phyloP scores from a whole-genome alignment of 2,113 vertebrate species.

The Lethenteron reissneri region DNA sequence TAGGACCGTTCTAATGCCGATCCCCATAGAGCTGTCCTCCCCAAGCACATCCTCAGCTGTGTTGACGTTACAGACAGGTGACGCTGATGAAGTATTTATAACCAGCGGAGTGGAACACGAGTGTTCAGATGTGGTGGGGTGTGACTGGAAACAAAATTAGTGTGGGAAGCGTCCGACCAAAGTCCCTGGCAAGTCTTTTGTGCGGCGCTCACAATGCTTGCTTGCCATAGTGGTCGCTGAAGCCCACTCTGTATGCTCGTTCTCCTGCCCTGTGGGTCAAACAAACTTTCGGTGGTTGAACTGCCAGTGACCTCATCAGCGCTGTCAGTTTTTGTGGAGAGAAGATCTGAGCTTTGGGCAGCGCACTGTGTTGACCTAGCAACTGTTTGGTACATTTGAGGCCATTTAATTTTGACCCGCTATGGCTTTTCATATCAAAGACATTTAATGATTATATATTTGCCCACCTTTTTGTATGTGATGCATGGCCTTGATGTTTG shows the following conservation, averaged over 20 bases:
- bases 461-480: no score
- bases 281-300: constrained; percentile 6
- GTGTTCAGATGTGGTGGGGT: constrained; percentile 1
- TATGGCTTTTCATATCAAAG: no score
- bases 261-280: constrained; percentile 6
- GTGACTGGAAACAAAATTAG: constrained; percentile 6
- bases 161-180: background rate
- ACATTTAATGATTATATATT: no score
- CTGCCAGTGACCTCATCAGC: background rate
- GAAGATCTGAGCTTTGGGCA: no score
- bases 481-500: no score
- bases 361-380: no score
- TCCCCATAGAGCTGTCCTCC: no score
- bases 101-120: constrained; percentile 1
- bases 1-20: no score
- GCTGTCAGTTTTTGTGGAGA: no score
- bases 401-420: no score
- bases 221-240: background rate
- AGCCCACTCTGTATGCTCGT: background rate
- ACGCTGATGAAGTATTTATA: constrained; percentile 3
- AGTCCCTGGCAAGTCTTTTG: background rate
- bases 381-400: no score
- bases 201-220: constrained; percentile 3
- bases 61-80: constrained; percentile 2
- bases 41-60: background rate